Percentiles rank a stretch among this genome's conserved stretches.
These are phyloP conservation scores for Magallana ariakensis DNA, from an alignment of 1,140 invertebrate species.

Conservation along the genomic window DNA sequence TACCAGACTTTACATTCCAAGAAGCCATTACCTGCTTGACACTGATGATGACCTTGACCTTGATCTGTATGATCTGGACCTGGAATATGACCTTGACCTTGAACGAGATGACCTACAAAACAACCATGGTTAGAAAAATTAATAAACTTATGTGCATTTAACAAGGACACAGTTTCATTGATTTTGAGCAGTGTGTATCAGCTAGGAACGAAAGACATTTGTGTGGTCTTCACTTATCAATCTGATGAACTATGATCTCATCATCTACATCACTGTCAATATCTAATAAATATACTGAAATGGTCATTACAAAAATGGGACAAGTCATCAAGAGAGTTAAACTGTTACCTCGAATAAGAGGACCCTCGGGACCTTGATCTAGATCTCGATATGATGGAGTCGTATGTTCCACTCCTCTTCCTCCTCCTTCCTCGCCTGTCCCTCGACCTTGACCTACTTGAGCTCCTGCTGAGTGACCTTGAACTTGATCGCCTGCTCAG, in stretches of 20 bases:
- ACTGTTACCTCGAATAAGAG: slow-evolving; percentile 53
- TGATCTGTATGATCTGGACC: slow-evolving; percentile 45
- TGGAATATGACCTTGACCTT: slow-evolving; percentile 54
- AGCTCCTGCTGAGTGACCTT: slow-evolving; percentile 43
- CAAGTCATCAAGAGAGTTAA: background rate
- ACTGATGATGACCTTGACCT: slow-evolving; percentile 61
- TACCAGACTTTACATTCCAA: too few species aligned
- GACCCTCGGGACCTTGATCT: slow-evolving; percentile 64
- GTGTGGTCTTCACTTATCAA: background rate
- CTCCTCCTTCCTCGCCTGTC: slow-evolving; percentile 45
- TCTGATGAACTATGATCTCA: slow-evolving; percentile 35
- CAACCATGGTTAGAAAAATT: background rate
- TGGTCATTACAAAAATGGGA: background rate
- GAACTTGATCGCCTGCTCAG: background rate
- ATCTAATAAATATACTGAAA: background rate
- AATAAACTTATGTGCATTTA: background rate
- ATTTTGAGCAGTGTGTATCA: slow-evolving; percentile 5
- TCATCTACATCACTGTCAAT: slow-evolving; percentile 78
- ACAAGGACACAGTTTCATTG: too few species aligned
- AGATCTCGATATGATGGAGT: slow-evolving; percentile 60
- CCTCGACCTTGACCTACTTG: slow-evolving; percentile 74
- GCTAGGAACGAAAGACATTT: slow-evolving; percentile 36
- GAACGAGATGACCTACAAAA: slow-evolving; percentile 39
- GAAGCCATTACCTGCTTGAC: slow-evolving; percentile 44
- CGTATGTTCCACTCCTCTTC: slow-evolving; percentile 50